Base-by-base conservation (phyloP, 1,140 invertebrate species). In the Lepidostoma basale region DNA sequence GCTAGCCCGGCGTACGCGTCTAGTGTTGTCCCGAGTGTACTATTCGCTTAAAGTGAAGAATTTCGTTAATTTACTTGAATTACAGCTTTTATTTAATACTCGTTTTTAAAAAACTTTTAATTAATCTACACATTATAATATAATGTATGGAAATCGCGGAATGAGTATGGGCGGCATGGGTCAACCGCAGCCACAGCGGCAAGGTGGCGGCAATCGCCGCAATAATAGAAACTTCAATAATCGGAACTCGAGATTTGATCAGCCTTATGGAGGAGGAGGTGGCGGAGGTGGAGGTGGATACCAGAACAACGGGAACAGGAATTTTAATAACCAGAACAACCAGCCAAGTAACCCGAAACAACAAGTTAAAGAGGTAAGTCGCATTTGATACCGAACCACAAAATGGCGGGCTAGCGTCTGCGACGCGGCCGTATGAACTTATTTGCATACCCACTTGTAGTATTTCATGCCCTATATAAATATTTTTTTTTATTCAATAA, bases 111-210 rank as follows among this genome's bases (percentile, higher is more conserved):
- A 33, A 6, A 33, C 12, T 33, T 33, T 6, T 6, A 5, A 33
- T 33, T 33, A 33, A 4, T 42, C 47, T 36, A 44, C 58, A 5
- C 20, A 62, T 52, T 30, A 33, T 12, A 60, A 58, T 23, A 69
- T 64, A 49, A 65, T 63, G 42, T 60, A 54, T 45, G 56, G 56
- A n/a, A 42, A 18, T 47, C 64, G 64, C 28, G 64, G 64, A 26
- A 67, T 67, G 52, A 54, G 64, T 10, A 49, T 47, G 44, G 44
- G 44, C 18, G 44, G 44, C 18, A 47, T 49, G 33, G 64, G 64
- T 22, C 54, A 60, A 26, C 71, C 67, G 10, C 69, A 64, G 52
- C 70, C 70, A 0, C 70, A 72, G 16, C 26, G 69, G 23, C 20
- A 56, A 30, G 67, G 60, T 4, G 28, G 56, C 33, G 56, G 64